Percentiles rank a stretch among this genome's conserved stretches.
Conservation (phyloP, 2,888 invertebrate species). For the Gari tellinella region DNA sequence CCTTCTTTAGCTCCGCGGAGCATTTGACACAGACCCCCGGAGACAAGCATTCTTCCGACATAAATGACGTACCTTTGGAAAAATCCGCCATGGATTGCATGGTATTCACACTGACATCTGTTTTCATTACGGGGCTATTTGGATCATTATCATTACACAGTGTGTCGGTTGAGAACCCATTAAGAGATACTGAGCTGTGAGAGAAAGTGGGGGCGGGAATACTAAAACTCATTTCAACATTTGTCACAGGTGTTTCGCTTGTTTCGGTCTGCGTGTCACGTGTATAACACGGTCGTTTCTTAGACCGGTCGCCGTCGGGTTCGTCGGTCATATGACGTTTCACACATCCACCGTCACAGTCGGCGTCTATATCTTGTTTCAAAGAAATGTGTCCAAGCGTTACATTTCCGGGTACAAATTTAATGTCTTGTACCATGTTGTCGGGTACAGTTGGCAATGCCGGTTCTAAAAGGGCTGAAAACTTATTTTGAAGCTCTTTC, state of each 20-base stretch:
- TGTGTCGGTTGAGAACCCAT: constrained; percentile 23
- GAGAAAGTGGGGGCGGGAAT: constrained; percentile 9
- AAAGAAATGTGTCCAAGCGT: constrained; percentile 71
- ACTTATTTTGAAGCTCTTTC: constrained; percentile 81
- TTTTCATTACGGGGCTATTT: constrained; percentile 31
- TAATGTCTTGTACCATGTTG: constrained; percentile 66
- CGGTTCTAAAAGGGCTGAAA: constrained; percentile 75
- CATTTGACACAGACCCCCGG: constrained; percentile 64
- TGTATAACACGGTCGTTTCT: constrained; percentile 43
- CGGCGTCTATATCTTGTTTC: constrained; percentile 40
- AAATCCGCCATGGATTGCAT: constrained; percentile 44
- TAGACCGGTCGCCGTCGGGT: constrained; percentile 24
- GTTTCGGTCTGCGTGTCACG: constrained; percentile 49
- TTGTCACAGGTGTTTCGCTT: constrained; percentile 26
- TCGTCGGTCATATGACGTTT: constrained; percentile 35
- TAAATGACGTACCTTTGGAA: constrained; percentile 15
- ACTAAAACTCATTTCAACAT: not conserved
- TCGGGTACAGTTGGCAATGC: constrained; percentile 69
- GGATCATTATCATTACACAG: constrained; percentile 8
- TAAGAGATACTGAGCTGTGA: constrained; percentile 17
- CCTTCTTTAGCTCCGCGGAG: constrained; percentile 62
- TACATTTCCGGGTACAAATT: constrained; percentile 79
- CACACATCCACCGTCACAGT: constrained; percentile 23
- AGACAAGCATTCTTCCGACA: constrained; percentile 35
- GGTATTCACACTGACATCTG: constrained; percentile 61